phyloP scores from a whole-genome alignment of 2,888 invertebrate species.

The Apantesis nais region DNA sequence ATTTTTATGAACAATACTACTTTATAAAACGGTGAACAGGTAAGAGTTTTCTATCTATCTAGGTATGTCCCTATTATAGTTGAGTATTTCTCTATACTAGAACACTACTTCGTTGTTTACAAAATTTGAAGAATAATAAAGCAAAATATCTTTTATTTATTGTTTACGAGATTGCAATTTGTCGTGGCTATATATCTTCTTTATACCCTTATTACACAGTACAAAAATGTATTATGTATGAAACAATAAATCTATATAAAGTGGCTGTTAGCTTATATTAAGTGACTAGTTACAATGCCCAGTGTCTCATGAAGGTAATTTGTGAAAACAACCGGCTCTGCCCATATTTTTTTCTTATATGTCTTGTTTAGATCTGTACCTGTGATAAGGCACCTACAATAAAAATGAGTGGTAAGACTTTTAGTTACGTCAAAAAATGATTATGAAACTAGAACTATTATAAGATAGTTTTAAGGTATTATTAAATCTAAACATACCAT shows the following conservation, averaged over 20 bases:
- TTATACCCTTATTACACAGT: conserved; percentile 21
- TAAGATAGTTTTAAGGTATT: too few relatives aligned
- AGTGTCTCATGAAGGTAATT: conserved; percentile 26
- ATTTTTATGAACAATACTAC: neutral
- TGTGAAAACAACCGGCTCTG: conserved; percentile 15
- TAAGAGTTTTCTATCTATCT: too few relatives aligned
- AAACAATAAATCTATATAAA: conserved; percentile 45
- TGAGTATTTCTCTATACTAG: too few relatives aligned
- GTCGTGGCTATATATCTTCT: conserved; percentile 3
- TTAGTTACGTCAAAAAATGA: neutral
- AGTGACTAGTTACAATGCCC: conserved; percentile 29
- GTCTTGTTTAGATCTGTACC: neutral
- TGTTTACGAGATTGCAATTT: conserved; percentile 4
- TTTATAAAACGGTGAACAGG: too few relatives aligned
- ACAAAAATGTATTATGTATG: conserved; percentile 41
- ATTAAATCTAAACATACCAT: too few relatives aligned
- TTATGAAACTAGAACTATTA: too few relatives aligned
- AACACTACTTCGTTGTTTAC: neutral
- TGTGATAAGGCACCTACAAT: neutral
- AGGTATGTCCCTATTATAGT: too few relatives aligned
- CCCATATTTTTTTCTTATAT: neutral
- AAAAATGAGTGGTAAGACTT: neutral
- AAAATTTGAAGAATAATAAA: neutral
- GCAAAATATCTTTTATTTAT: conserved; percentile 7
- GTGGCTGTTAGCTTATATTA: conserved; percentile 43